Percentiles rank a stretch among this genome's conserved stretches.
Evolutionary conservation across 1,140 invertebrate species (phyloP).

Genomic region (Drosophila baimaii): DNA sequence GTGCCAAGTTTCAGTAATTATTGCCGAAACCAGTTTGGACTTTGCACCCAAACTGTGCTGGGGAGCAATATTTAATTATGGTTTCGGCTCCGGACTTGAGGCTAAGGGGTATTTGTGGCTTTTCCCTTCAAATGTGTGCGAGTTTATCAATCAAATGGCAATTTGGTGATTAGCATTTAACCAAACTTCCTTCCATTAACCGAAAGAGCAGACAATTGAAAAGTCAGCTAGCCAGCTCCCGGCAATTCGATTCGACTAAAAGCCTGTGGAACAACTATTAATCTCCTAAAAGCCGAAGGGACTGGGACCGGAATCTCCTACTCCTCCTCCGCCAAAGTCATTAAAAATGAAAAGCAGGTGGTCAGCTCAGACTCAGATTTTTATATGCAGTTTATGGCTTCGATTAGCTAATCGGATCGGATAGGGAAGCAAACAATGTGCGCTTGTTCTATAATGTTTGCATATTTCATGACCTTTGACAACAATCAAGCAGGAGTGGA

Average conservation of each 20-base stretch:
- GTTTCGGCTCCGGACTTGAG: slow-evolving; percentile 40
- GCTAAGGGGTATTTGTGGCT: slow-evolving; percentile 22
- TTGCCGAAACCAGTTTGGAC: slow-evolving; percentile 41
- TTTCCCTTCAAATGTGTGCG: slow-evolving; percentile 11
- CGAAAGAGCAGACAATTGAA: slow-evolving; percentile 34
- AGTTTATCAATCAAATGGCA: slow-evolving; percentile 57
- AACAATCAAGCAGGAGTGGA: slow-evolving; percentile 42
- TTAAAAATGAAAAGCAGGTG: slow-evolving; percentile 31
- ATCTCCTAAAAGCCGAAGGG: slow-evolving; percentile 39
- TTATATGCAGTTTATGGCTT: slow-evolving; percentile 42
- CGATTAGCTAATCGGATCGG: slow-evolving; percentile 74
- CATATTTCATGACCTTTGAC: slow-evolving; percentile 67
- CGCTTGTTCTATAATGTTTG: slow-evolving; percentile 42
- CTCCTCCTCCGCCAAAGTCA: slow-evolving; percentile 2
- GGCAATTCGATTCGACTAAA: slow-evolving; percentile 38
- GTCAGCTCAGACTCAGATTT: slow-evolving; percentile 29
- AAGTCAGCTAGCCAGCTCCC: slow-evolving; percentile 29
- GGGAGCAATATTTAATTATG: slow-evolving; percentile 76
- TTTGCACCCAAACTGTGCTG: slow-evolving; percentile 31
- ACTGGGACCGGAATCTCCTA: neutral
- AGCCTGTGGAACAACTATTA: slow-evolving; percentile 36
- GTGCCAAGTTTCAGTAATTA: slow-evolving; percentile 73
- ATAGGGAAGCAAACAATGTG: slow-evolving; percentile 35
- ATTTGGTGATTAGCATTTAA: slow-evolving; percentile 56
- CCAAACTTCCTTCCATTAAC: slow-evolving; percentile 34